These are phyloP conservation scores for Pachydiplax longipennis DNA, from an alignment of 2,888 invertebrate species.

Conservation along the genomic window DNA sequence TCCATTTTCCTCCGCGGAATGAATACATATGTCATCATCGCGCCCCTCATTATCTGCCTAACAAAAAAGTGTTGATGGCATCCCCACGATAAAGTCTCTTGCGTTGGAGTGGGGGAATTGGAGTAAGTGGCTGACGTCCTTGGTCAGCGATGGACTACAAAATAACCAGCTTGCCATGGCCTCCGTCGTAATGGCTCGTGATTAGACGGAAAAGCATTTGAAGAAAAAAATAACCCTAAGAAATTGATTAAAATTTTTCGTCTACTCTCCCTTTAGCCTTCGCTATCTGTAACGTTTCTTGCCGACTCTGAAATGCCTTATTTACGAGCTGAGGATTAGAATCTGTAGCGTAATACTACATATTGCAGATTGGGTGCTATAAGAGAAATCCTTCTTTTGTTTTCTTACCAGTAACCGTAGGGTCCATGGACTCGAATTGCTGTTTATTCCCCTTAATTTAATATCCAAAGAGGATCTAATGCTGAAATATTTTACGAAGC, in stretches of 20 bases:
- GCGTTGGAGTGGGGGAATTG: background rate
- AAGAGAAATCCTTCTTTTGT: too few species aligned
- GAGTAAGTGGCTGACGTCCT: background rate
- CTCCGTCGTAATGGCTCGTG: conserved; percentile 5
- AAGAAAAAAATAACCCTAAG: background rate
- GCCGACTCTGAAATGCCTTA: background rate
- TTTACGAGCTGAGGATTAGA: too few species aligned
- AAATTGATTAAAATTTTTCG: background rate
- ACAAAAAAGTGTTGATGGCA: background rate
- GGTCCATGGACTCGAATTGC: too few species aligned
- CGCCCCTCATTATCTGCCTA: background rate
- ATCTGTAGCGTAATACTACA: too few species aligned
- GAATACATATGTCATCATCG: background rate
- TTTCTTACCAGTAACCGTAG: too few species aligned
- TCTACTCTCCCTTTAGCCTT: background rate
- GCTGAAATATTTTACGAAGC: too few species aligned
- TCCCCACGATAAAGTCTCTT: background rate
- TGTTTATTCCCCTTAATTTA: too few species aligned
- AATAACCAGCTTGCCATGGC: background rate
- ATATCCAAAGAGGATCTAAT: too few species aligned
- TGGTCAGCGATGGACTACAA: background rate
- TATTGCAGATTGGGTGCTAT: too few species aligned
- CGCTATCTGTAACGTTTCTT: background rate
- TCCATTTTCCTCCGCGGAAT: background rate
- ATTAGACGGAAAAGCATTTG: background rate